Evolutionary conservation across 2,113 vertebrate genomes (phyloP).

Genomic region (Phodopus roborovskii): DNA sequence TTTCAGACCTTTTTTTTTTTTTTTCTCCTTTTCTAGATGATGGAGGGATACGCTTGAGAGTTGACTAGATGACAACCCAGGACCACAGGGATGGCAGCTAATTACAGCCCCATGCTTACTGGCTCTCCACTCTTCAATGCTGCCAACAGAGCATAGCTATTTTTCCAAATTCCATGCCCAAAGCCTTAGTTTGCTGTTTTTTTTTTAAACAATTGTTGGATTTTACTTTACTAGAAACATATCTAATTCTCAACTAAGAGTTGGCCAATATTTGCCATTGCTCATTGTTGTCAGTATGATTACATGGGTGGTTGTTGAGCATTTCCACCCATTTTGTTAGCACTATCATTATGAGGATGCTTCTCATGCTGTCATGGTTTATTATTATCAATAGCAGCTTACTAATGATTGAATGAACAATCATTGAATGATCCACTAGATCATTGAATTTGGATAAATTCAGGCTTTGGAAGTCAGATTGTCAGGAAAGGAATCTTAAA

Average conservation of each 20-base stretch:
- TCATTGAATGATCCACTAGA: background rate
- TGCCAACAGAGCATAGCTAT: background rate
- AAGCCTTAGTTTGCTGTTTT: background rate
- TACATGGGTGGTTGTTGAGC: background rate
- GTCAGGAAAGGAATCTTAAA: background rate
- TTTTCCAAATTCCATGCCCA: background rate
- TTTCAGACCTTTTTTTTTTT: background rate
- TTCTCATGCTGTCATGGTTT: background rate
- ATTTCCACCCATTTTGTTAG: background rate
- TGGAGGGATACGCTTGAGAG: too few relatives aligned
- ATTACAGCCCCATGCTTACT: background rate
- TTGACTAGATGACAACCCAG: background rate
- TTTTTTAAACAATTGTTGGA: background rate
- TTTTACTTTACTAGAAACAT: slow-evolving; percentile 32
- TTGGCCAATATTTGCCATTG: background rate
- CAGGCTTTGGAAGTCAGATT: background rate
- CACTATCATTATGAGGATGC: background rate
- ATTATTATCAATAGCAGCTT: background rate
- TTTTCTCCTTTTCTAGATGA: background rate
- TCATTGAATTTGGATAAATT: background rate
- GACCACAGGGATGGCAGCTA: too few relatives aligned
- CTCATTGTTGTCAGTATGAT: background rate
- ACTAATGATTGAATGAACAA: background rate
- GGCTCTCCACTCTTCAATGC: background rate
- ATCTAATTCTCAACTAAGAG: background rate